Base-by-base conservation (phyloP, 2,888 invertebrate species). In the Orthonevra nobilis region DNA sequence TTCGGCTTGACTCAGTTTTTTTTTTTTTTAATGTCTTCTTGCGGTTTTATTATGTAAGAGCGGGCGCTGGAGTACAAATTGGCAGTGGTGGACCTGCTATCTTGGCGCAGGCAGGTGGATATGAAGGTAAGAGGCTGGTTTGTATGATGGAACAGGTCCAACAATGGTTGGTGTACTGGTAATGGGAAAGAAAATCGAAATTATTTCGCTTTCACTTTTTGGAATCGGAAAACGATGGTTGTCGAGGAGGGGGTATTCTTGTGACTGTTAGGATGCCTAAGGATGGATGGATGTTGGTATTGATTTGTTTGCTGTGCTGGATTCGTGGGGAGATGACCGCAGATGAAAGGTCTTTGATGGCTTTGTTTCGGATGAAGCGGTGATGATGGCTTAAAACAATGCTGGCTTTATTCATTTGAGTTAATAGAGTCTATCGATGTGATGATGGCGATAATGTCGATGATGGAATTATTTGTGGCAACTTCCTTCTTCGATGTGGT, bases 121-220 rank as follows among this genome's bases (percentile, higher is more conserved):
- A n/a, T 12, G 52, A 52, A 30, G 52, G 66, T 34, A 44, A 30
- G 60, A 15, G 44, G 52, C 6, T 66, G 54, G n/a, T 36, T 23
- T 56, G 26, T 30, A 38, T 42, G 63, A 58, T 46, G 77, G 63
- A 79, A 72, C 72, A 66, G 72, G 77, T 79, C 54, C 66, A 40
- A 14, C 4, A 42, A 30, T 36, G n/a, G n/a, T n/a, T n/a, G 63
- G 48, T 58, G 44, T 30, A 48, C 34, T 40, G 19, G 30, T 46
- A 30, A 28, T 52, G 42, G 36, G 52, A 54, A 79, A 17, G 60
- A 69, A 69, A 68, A 68, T 56, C 64, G 70, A 52, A 77, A 68
- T 79, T 38, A 52, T 46, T 79, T 68, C 40, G 73, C 73, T 79
- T 79, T 79, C 79, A 79, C 79, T 79, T 79, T 64, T 54, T 68